Conservation (phyloP, 2,888 invertebrate species). For the Isotomurus palustris region DNA sequence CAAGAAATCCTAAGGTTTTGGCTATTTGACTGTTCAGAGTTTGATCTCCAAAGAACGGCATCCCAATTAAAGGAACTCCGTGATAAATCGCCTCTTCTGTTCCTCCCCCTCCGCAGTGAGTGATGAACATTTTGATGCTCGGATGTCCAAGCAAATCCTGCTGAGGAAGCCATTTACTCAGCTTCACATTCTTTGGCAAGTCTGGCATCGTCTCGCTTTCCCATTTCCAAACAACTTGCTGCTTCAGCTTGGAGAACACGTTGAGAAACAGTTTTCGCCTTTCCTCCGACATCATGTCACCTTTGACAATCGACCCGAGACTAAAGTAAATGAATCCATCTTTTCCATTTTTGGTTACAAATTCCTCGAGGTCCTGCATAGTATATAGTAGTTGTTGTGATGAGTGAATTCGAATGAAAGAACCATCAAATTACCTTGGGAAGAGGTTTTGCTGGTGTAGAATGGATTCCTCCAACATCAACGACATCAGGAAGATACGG, state of each 20-base stretch:
- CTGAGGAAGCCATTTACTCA: constrained; percentile 29
- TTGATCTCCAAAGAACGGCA: constrained; percentile 19
- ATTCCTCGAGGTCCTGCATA: constrained; percentile 50
- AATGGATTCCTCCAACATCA: constrained; percentile 48
- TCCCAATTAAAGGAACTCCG: constrained; percentile 54
- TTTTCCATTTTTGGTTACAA: constrained; percentile 52
- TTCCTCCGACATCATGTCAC: constrained; percentile 56
- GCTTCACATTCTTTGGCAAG: constrained; percentile 21
- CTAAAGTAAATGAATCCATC: constrained; percentile 59
- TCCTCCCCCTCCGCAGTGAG: constrained; percentile 69
- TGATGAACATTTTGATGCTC: constrained; percentile 57
- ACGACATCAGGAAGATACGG: constrained; percentile 47
- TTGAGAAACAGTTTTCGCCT: constrained; percentile 54
- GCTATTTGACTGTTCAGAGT: constrained; percentile 11
- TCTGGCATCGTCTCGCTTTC: constrained; percentile 28
- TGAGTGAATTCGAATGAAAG: too few relatives aligned
- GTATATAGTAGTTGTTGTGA: too few relatives aligned
- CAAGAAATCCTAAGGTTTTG: constrained; percentile 13
- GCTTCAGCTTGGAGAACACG: constrained; percentile 55
- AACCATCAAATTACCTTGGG: constrained; percentile 37
- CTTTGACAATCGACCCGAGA: constrained; percentile 59
- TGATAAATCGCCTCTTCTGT: constrained; percentile 63
- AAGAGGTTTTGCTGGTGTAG: constrained; percentile 42
- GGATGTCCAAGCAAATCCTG: constrained; percentile 22
- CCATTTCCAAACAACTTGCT: constrained; percentile 49